Evolutionary conservation across 64 coral and sea anemone species (phyloP).

Genomic region (Catalaphyllia jardinei): DNA sequence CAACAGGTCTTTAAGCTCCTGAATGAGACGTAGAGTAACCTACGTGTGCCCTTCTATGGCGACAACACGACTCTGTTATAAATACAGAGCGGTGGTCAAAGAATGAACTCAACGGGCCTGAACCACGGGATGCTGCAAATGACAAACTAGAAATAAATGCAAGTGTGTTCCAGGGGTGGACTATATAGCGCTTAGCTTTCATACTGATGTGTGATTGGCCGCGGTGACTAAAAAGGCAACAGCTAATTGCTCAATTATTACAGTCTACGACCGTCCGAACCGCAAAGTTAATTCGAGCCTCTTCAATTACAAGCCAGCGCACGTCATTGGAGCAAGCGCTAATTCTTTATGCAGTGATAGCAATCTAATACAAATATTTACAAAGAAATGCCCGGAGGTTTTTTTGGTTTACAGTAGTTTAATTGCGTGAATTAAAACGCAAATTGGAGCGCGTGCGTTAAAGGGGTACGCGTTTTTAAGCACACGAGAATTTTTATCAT

Average conservation of each 20-base stretch:
- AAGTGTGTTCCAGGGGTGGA: not conserved
- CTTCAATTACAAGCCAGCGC: constrained; percentile 6
- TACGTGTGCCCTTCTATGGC: not conserved
- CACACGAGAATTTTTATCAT: not conserved
- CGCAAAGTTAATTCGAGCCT: not conserved
- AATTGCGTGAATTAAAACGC: not conserved
- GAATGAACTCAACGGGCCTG: not conserved
- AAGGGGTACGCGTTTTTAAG: no score
- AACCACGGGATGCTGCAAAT: not conserved
- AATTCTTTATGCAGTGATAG: constrained; percentile 35
- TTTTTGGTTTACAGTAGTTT: not conserved
- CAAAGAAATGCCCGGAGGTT: not conserved
- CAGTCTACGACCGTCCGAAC: not conserved
- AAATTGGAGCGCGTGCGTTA: not conserved
- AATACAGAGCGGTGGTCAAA: not conserved
- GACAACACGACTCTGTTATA: not conserved
- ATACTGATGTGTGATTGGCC: not conserved
- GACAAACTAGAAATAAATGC: not conserved
- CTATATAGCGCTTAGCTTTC: not conserved
- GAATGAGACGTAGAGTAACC: not conserved
- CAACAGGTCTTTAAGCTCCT: not conserved
- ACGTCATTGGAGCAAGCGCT: constrained; percentile 32
- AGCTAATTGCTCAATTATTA: constrained; percentile 35
- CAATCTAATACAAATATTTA: constrained; percentile 42
- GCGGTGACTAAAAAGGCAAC: constrained; percentile 11